These are phyloP conservation scores for Apodemus agrarius DNA, from an alignment of 2,797 vertebrate genomes.

Conservation along the genomic window DNA sequence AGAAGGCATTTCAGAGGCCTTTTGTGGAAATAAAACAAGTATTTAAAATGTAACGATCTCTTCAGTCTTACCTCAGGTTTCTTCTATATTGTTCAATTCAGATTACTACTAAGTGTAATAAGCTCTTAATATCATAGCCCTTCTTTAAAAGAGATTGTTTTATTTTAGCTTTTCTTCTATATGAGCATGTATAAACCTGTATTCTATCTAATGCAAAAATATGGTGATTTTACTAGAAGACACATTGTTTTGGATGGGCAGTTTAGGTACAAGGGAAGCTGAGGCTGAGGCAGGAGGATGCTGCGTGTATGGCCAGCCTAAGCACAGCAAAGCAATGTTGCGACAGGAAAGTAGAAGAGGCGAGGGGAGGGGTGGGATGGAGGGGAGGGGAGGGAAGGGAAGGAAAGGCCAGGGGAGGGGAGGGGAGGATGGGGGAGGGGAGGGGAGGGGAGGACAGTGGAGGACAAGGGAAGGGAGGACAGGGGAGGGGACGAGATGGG, in stretches of 20 bases:
- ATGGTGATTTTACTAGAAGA: not conserved
- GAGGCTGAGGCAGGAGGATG: not conserved
- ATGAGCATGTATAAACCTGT: not conserved
- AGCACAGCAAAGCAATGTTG: not conserved
- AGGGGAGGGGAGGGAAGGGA: too few relatives aligned
- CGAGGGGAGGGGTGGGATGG: rapidly evolving
- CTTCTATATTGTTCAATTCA: conserved; percentile 21
- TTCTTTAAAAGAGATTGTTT: not conserved
- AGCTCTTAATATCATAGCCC: not conserved
- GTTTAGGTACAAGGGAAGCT: not conserved
- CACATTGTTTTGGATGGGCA: not conserved
- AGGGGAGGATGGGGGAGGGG: too few relatives aligned
- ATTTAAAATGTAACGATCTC: not conserved
- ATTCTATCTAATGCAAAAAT: not conserved
- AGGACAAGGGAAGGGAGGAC: rapidly evolving
- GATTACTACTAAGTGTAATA: conserved; percentile 35
- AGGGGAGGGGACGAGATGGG: not conserved
- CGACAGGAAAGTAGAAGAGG: not conserved
- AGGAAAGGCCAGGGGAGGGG: not conserved
- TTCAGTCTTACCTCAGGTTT: conserved; percentile 14
- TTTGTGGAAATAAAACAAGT: not conserved
- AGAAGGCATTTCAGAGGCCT: not conserved
- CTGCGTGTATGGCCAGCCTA: not conserved
- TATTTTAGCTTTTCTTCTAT: not conserved
- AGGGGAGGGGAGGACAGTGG: too few relatives aligned